Percentiles rank a stretch among this genome's conserved stretches.
phyloP scores from a whole-genome alignment of 2,797 vertebrate species.

The Melanitta fusca region DNA sequence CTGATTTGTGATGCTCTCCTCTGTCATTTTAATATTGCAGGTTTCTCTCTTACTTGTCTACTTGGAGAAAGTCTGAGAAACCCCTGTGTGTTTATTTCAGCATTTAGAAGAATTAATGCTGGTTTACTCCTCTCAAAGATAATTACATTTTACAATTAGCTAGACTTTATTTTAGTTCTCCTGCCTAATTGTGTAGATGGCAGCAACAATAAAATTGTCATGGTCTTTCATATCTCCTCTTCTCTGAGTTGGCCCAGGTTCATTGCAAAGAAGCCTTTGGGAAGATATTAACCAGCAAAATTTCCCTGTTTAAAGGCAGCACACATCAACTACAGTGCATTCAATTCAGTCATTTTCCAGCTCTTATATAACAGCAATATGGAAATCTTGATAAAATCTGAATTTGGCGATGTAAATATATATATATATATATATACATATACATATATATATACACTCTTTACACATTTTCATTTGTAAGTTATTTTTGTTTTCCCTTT shows the following conservation, averaged over 20 bases:
- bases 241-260: background rate
- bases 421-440: background rate
- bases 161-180: constrained; percentile 7
- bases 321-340: background rate
- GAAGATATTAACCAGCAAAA: background rate
- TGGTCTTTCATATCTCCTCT: background rate
- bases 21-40: background rate
- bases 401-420: background rate
- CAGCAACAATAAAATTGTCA: background rate
- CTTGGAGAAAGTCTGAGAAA: background rate
- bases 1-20: constrained; percentile 3
- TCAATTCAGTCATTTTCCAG: constrained; percentile 1
- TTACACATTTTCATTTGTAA: background rate
- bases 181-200: background rate
- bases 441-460: background rate
- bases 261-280: background rate
- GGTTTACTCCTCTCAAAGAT: constrained; percentile 3
- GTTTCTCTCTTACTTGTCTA: background rate
- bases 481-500: background rate
- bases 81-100: background rate
- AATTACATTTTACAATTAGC: constrained; percentile 7
- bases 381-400: constrained; percentile 34
- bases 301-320: constrained; percentile 8
- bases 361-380: background rate
- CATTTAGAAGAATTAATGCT: background rate